These are phyloP conservation scores for Falco cherrug DNA, from an alignment of 2,797 vertebrate genomes.

Conservation along the genomic window DNA sequence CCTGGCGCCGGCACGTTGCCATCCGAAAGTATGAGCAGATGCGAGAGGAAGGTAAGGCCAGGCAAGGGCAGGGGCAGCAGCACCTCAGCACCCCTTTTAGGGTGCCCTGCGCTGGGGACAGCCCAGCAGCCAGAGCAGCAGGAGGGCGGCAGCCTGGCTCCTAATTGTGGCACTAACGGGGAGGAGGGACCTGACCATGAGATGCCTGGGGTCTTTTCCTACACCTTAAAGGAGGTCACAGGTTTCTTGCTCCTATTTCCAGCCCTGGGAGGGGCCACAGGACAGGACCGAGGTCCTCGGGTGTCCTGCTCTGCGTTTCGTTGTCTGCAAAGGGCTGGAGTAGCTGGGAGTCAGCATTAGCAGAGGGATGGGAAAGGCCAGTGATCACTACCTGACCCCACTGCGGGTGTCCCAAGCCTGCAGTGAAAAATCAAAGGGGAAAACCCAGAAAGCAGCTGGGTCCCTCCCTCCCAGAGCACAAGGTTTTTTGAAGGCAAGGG, in stretches of 20 bases:
- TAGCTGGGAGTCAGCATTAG: not conserved
- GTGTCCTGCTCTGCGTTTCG: not conserved
- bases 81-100: too few species aligned
- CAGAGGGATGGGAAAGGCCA: not conserved
- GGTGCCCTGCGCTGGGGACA: not conserved
- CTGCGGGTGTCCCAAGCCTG: accelerated
- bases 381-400: not conserved
- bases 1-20: slow-evolving; percentile 89
- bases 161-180: accelerated
- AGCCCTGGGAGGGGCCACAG: not conserved
- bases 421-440: not conserved
- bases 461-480: not conserved
- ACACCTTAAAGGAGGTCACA: not conserved
- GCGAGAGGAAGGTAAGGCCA: slow-evolving; percentile 91
- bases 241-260: not conserved
- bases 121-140: not conserved
- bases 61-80: accelerated
- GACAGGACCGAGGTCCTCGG: not conserved
- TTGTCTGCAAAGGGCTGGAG: not conserved
- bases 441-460: not conserved
- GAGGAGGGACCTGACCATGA: accelerated
- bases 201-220: accelerated
- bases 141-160: not conserved
- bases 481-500: not conserved
- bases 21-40: slow-evolving; percentile 93